phyloP scores from a whole-genome alignment of 2,797 vertebrate genomes.

The Xenentodon cancila region DNA sequence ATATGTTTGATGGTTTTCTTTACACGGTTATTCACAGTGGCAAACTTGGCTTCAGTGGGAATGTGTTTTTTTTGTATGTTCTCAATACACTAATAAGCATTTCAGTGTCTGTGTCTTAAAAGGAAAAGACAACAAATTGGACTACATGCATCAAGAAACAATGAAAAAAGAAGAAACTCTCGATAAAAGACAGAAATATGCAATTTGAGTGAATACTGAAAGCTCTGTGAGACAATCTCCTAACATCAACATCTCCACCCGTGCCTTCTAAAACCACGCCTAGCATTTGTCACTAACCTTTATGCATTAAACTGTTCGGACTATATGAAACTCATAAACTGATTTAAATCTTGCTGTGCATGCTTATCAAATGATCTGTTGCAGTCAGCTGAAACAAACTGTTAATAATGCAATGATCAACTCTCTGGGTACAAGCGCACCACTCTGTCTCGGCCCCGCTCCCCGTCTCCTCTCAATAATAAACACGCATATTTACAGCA shows the following conservation, averaged over 20 bases:
- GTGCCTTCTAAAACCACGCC: neutral
- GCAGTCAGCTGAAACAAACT: constrained; percentile 1
- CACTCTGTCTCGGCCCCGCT: constrained; percentile 4
- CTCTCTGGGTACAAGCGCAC: neutral
- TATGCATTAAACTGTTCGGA: neutral
- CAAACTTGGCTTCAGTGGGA: neutral
- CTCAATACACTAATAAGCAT: too few species aligned
- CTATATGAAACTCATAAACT: neutral
- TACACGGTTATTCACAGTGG: neutral
- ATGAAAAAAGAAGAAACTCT: too few species aligned
- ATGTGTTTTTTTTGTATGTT: neutral
- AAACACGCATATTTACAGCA: constrained; percentile 58
- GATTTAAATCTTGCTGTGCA: neutral
- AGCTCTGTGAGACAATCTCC: too few species aligned
- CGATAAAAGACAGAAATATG: too few species aligned
- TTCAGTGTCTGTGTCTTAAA: too few species aligned
- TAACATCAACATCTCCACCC: too few species aligned
- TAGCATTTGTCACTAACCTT: neutral
- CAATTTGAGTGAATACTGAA: too few species aligned
- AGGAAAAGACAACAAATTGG: too few species aligned
- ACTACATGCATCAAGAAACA: too few species aligned
- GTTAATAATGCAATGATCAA: neutral
- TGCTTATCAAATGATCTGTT: constrained; percentile 3
- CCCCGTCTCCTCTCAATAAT: constrained; percentile 12
- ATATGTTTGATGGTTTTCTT: neutral